Base-by-base conservation (phyloP, 2,113 vertebrate genomes). In the Ciconia maguari region DNA sequence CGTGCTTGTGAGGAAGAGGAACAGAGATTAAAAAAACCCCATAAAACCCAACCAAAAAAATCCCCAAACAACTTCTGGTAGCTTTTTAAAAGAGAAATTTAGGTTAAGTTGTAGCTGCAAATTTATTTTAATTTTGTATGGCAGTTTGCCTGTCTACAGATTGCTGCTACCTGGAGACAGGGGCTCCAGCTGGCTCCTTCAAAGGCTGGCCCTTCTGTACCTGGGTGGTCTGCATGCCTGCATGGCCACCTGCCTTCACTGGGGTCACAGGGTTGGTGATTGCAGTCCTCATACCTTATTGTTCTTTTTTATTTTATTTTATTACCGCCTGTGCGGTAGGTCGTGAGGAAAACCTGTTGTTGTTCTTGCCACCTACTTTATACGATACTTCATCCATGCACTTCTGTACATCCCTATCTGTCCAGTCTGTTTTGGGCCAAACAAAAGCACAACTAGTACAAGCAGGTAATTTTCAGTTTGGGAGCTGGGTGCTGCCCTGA, bases 181-280 rank as follows among this genome's bases (percentile, higher is more conserved):
- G 24, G 58, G n/a, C 27, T 78, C 30, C 26, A n/a, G 17, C 44
- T 83, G 66, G 27, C 60, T 94, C n/a, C 74, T 71, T 9, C 11
- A 22, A 7, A 36, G 58, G 3, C 65, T 78, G 13, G 32, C 29
- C 13, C 46, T 58, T 61, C 29, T 24, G 22, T 74, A 3, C 27
- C 34, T 7, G 65, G 32, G 7, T 9, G 2, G 11, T 16, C 25
- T 62, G 17, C 5, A 1, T 46, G 26, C 29, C 52, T 51, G 48
- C 24, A 6, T 13, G 41, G 44, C 32, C 8, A 6, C n/a, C 62
- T 54, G 48, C 26, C 81, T 80, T 62, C 62, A 13, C 14, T 19
- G 55, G 18, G 32, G 26, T 57, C 3, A 2, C 0, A 0, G 58
- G 7, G 1, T 3, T 52, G 34, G 20, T 15, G 57, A 6, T 1